phyloP scores from a whole-genome alignment of 2,113 vertebrate species.

The Spermophilus dauricus region DNA sequence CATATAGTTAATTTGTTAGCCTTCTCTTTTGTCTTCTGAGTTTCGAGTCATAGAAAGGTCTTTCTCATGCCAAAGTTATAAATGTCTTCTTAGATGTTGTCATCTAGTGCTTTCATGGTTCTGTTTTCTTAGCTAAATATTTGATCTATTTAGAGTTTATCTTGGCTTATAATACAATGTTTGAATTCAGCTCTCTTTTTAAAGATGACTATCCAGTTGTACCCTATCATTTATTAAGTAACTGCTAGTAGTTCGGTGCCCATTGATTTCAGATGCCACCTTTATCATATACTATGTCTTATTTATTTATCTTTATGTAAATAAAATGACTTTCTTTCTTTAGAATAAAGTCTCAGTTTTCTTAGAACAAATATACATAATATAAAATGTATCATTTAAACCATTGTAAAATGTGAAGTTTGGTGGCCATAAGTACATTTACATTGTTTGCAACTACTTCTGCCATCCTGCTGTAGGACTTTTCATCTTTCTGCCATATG shows the following conservation, averaged over 20 bases:
- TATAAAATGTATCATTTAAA: not conserved
- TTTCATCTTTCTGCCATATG: not conserved
- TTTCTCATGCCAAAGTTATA: not conserved
- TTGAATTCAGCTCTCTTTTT: not conserved
- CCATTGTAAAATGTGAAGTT: not conserved
- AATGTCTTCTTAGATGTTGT: not conserved
- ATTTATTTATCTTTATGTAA: not conserved
- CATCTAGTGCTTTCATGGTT: not conserved
- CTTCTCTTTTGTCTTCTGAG: not conserved
- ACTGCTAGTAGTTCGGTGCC: not conserved
- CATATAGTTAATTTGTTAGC: not conserved
- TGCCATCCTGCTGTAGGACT: not conserved
- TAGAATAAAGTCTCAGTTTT: constrained; percentile 39
- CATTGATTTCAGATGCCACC: not conserved
- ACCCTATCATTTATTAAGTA: constrained; percentile 13
- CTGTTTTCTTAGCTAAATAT: constrained; percentile 39
- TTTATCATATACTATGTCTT: not conserved
- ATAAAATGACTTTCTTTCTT: constrained; percentile 39
- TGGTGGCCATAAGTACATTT: constrained; percentile 1
- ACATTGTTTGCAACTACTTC: not conserved
- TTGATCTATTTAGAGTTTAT: not conserved
- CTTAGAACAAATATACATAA: not conserved
- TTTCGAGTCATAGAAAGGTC: not conserved
- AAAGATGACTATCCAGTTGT: not conserved
- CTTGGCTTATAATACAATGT: not conserved